These are phyloP conservation scores for Caenorhabditis angaria DNA, from an alignment of 2,888 invertebrate species.

Conservation along the genomic window DNA sequence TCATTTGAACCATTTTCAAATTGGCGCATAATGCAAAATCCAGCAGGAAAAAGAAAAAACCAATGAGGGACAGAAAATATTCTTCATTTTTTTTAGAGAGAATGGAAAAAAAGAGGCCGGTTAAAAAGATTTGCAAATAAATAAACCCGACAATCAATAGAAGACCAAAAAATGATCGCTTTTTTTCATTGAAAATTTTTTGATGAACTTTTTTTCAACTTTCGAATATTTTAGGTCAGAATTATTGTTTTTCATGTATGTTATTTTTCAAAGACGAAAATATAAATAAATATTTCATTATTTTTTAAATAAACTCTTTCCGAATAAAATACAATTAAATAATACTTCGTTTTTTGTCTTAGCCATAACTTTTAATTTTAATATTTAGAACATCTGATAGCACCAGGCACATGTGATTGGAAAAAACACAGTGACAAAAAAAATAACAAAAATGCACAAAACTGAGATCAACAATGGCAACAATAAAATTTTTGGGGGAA, in stretches of 20 bases:
- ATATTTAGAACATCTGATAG: too few species aligned
- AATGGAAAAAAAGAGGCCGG: background rate
- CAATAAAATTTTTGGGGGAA: constrained; percentile 11
- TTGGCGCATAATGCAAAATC: constrained; percentile 9
- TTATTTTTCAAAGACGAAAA: too few species aligned
- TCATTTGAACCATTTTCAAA: constrained; percentile 71
- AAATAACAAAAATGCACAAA: constrained; percentile 1
- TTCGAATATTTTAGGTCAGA: too few species aligned
- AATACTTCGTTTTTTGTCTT: too few species aligned
- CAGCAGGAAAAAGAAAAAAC: too few species aligned
- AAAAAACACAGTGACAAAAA: background rate
- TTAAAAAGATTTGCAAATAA: background rate
- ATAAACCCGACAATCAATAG: background rate
- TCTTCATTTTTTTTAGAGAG: background rate
- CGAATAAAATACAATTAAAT: too few species aligned
- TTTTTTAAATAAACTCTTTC: too few species aligned
- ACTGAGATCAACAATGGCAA: constrained; percentile 6
- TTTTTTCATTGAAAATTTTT: too few species aligned
- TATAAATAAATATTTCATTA: too few species aligned
- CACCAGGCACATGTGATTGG: background rate
- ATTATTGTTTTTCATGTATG: too few species aligned
- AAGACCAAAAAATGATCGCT: background rate
- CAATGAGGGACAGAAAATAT: background rate
- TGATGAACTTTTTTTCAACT: too few species aligned
- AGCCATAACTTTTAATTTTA: too few species aligned